Conservation (phyloP, 2,797 vertebrate species). For the Micropoecilia bifurca region DNA sequence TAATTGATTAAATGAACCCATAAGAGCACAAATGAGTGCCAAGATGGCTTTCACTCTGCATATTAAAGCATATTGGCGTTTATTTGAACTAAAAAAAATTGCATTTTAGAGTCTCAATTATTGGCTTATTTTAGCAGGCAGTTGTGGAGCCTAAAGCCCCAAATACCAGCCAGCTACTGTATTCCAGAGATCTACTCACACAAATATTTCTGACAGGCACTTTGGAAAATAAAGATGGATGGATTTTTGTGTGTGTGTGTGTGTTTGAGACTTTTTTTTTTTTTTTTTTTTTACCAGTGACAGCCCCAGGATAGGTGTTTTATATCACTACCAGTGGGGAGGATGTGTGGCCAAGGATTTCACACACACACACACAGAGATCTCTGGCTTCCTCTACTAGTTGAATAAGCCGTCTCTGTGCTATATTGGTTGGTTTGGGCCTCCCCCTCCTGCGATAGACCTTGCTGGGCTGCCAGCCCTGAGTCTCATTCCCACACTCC, state of each 20-base stretch:
- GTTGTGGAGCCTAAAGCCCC: not conserved
- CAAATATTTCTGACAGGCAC: not conserved
- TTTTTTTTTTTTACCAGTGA: slow-evolving; percentile 26
- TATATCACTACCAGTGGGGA: slow-evolving; percentile 59
- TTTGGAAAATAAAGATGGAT: slow-evolving; percentile 11
- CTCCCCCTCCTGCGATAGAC: slow-evolving; percentile 70
- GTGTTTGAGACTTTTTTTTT: not conserved
- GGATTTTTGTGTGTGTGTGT: slow-evolving; percentile 20
- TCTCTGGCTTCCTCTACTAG: slow-evolving; percentile 51
- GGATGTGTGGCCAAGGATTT: slow-evolving; percentile 58
- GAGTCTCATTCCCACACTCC: slow-evolving; percentile 78
- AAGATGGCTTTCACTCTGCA: not conserved
- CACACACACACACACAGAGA: slow-evolving; percentile 22
- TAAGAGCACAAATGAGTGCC: not conserved
- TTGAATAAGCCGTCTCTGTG: slow-evolving; percentile 75
- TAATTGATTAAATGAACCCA: not conserved
- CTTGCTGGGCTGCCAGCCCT: slow-evolving; percentile 76
- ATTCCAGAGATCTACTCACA: not conserved
- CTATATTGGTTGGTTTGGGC: slow-evolving; percentile 74
- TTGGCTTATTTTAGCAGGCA: not conserved
- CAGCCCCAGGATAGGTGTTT: slow-evolving; percentile 63
- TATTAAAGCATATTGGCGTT: not conserved
- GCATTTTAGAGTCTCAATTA: not conserved
- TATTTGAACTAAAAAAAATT: not conserved
- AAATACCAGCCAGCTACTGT: not conserved